Conservation (phyloP, 2,797 vertebrate genomes). For the Cygnus olor region DNA sequence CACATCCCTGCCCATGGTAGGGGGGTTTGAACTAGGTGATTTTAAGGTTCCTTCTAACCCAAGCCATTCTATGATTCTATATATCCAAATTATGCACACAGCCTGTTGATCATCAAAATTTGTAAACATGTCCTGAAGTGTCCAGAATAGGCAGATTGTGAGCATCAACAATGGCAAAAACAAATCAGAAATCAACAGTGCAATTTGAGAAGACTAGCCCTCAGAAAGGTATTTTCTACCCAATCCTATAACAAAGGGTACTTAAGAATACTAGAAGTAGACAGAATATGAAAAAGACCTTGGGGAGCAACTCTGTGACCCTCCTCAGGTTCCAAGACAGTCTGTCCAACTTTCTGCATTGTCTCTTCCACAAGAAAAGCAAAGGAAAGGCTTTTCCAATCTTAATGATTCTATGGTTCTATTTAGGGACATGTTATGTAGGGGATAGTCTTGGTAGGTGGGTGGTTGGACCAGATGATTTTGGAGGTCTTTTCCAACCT, state of each 20-base stretch:
- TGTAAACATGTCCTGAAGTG: neutral
- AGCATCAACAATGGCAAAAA: neutral
- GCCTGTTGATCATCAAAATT: neutral
- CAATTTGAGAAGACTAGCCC: neutral
- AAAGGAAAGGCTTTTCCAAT: no score
- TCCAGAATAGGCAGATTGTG: neutral
- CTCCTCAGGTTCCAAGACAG: neutral
- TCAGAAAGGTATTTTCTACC: rapidly evolving
- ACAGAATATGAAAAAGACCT: neutral
- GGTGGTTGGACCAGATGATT: no score
- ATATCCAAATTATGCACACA: neutral
- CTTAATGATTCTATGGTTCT: no score
- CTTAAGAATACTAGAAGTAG: neutral
- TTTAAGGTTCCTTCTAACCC: no score
- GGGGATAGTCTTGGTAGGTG: no score
- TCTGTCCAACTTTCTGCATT: neutral
- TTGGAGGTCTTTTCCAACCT: no score
- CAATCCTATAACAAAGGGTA: neutral
- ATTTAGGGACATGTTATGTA: no score
- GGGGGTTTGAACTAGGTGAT: no score
- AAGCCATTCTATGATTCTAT: no score
- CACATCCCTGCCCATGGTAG: no score
- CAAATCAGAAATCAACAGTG: neutral
- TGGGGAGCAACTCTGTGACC: neutral
- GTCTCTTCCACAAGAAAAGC: no score